Evolutionary conservation across 2,888 invertebrate species (phyloP), one percentile per base, ranked within the genome.

Genomic region (Cataglyphis cursor): DNA sequence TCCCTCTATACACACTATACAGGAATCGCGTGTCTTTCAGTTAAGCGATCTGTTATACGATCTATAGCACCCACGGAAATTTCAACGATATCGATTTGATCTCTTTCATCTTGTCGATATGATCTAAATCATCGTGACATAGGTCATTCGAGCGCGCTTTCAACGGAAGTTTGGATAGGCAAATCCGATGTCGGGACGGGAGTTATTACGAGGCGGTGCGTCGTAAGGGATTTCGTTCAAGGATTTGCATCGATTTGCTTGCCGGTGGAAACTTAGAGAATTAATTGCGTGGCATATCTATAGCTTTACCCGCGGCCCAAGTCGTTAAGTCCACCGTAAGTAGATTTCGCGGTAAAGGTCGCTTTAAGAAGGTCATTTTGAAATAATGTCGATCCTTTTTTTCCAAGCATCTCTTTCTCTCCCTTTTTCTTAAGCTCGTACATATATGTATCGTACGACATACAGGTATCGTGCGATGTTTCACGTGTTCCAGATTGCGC

Each of bases 241-340:
- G 74, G 66, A 62, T 81, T 81, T 81, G 74, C 74, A 81, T 81
- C 81, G 73, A 68, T 74, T 72, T 72, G 65, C 54, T 24, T 44
- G 64, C 48, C 64, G 51, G 44, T 12, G 57, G 54, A 68, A 62
- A 62, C 74, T 66, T 66, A 41, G 57, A 10, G 65, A 81, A 81
- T 81, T 83, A 84, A 84, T 84, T 81, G 61, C 76, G 68, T 61
- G 51, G 68, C 35, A 54, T 66, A 74, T 15, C 15, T 44, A 44
- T 51, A 78, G 78, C 78, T 68, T 31, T 80, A 70, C 59, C 72
- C 59, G 59, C 59, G 59, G 12, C 4, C 78, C n/a, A 70, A 80
- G 78, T 80, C 72, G 72, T 80, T 80, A 80, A 72, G 44, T 80
- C 72, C 48, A 44, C 44, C 57, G 24, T 80, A 80, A 80, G 70